A percentile compares a stretch with the other conserved stretches of the same genome.
Conservation (phyloP, 64 coral and sea anemone species). For the Pachyseris speciosa region DNA sequence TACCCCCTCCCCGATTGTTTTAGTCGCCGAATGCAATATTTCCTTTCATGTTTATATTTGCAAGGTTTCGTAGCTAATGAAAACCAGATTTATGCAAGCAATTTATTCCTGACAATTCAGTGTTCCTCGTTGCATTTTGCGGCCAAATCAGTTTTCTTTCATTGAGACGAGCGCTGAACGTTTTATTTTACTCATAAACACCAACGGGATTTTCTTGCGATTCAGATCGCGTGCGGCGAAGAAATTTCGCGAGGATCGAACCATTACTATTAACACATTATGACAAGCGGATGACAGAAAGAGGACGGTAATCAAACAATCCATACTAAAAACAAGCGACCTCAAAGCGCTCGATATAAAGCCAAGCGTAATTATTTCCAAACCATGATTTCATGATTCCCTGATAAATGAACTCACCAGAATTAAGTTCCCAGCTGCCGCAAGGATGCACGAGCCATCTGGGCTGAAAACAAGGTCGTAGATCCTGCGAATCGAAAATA, state of each 20-base stretch:
- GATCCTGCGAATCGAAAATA: constrained; percentile 60
- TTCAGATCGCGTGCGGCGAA: not conserved
- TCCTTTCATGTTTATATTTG: too few species aligned
- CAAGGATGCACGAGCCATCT: constrained; percentile 68
- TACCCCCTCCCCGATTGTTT: too few species aligned
- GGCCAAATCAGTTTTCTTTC: too few species aligned
- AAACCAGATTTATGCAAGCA: too few species aligned
- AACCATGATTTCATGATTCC: not conserved
- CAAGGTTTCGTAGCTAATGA: too few species aligned
- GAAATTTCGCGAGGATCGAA: not conserved
- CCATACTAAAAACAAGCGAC: not conserved
- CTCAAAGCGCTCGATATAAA: not conserved
- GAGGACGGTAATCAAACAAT: not conserved
- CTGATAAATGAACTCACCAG: constrained; percentile 58
- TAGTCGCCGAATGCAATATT: too few species aligned
- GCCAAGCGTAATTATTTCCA: not conserved
- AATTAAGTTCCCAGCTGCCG: constrained; percentile 76
- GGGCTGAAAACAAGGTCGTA: constrained; percentile 87
- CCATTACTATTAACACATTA: not conserved
- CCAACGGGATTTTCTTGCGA: not conserved
- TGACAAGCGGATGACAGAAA: constrained; percentile 20
- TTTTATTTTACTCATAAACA: not conserved
- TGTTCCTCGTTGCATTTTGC: too few species aligned
- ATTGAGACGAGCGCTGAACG: too few species aligned
- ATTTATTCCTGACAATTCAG: too few species aligned